Evolutionary conservation across 2,797 vertebrate species (phyloP), one percentile per base, ranked within the genome.

Genomic region (Acrocephalus scirpaceus): DNA sequence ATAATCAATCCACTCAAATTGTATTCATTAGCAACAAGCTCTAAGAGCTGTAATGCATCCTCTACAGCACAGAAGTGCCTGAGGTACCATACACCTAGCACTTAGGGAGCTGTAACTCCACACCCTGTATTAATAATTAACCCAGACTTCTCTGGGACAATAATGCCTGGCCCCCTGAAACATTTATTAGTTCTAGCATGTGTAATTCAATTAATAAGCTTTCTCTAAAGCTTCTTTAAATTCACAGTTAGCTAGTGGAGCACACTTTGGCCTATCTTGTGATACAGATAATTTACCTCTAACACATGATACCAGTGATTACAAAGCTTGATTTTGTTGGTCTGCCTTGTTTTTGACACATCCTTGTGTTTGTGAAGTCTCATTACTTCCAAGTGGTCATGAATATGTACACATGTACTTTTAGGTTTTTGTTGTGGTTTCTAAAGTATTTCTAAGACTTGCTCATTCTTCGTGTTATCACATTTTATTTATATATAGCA

Each of bases 201-300:
- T 91, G 93, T 97, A 97, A 98, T 97, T 97, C 96, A 96, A 95
- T 98, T 97, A 97, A 97, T 95, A 97, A 97, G 71, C 96, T 96
- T 97, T 91, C 94, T 69, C 73, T 94, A 92, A 94, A 96, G 81
- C 84, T 87, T 89, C 92, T 97, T 97, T 97, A 95, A 94, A 97
- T 97, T 98, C 96, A 96, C 96, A 95, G 97, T 93, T 97, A 96
- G 90, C 82, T 96, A 92, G 95, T 56, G 5, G 67, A 81, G 57
- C 56, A 97, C 85, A 91, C 88, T 97, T 96, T 94, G 93, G 73
- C 86, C 87, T 97, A 86, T 92, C 73, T 95, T 95, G 95, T 96
- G 94, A 88, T 97, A 97, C 67, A 95, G 97, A 88, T 97, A 97
- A 97, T 97, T 98, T 97, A 97, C 87, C 76, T 83, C 60, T 88